Evolutionary conservation across 2,888 invertebrate genomes (phyloP).

Genomic region (Iselma pallidipennis): DNA sequence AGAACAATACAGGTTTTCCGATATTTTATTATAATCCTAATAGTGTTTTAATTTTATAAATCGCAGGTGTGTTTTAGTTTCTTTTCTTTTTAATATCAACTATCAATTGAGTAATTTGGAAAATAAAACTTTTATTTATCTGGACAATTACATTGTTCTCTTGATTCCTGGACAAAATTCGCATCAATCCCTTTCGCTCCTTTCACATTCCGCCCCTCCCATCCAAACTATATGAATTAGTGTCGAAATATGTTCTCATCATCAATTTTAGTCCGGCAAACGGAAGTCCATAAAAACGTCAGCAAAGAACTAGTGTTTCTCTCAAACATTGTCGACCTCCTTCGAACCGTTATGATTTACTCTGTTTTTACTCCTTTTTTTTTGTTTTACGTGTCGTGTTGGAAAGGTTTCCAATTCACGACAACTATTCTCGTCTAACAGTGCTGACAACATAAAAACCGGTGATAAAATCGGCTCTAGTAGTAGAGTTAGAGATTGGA

Average conservation of each 20-base stretch:
- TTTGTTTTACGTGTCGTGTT: slow-evolving; percentile 3
- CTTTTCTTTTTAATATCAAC: slow-evolving; percentile 13
- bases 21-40: too few species aligned
- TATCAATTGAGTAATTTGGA: slow-evolving; percentile 17
- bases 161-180: not conserved
- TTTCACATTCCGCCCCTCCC: not conserved
- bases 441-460: slow-evolving; percentile 26
- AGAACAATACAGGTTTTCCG: not conserved
- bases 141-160: not conserved
- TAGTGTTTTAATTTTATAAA: not conserved
- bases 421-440: too few species aligned
- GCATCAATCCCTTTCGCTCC: not conserved
- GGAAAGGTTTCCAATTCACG: not conserved
- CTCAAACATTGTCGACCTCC: slow-evolving; percentile 1
- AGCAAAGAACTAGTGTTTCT: slow-evolving; percentile 8
- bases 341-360: slow-evolving; percentile 19
- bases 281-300: slow-evolving; percentile 21
- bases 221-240: slow-evolving; percentile 8
- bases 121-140: slow-evolving; percentile 14
- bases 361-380: not conserved
- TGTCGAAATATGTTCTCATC: not conserved
- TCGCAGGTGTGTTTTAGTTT: not conserved
- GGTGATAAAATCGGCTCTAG: slow-evolving; percentile 15
- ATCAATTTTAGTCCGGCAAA: slow-evolving; percentile 13
- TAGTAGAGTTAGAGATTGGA: not conserved